These are phyloP conservation scores for Oscheius myriophilus DNA, from an alignment of 2,888 invertebrate genomes.

Conservation along the genomic window DNA sequence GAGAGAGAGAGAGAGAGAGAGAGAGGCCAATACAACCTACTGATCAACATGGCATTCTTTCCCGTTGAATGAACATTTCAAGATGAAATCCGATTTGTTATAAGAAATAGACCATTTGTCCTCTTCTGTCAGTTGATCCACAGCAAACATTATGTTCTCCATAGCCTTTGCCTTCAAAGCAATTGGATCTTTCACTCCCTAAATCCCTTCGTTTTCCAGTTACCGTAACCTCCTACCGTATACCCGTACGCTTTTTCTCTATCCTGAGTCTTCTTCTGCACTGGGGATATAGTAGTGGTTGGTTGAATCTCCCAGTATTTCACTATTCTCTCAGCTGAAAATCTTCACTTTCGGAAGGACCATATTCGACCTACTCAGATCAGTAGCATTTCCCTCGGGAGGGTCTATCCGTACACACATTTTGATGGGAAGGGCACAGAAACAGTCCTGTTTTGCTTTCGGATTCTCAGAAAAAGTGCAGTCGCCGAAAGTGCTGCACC, in stretches of 20 bases:
- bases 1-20: neutral
- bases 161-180: slow-evolving; percentile 66
- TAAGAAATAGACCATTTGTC: slow-evolving; percentile 50
- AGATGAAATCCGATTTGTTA: slow-evolving; percentile 61
- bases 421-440: slow-evolving; percentile 58
- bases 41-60: slow-evolving; percentile 65
- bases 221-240: slow-evolving; percentile 22
- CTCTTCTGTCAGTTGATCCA: slow-evolving; percentile 57
- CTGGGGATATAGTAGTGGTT: slow-evolving; percentile 54
- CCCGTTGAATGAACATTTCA: slow-evolving; percentile 70
- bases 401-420: slow-evolving; percentile 67
- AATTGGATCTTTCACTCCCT: slow-evolving; percentile 68
- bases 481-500: slow-evolving; percentile 64
- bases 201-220: slow-evolving; percentile 1
- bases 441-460: slow-evolving; percentile 47
- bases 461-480: slow-evolving; percentile 55
- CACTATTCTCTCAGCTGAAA: slow-evolving; percentile 54
- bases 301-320: slow-evolving; percentile 65
- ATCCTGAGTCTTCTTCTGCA: slow-evolving; percentile 55
- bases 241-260: slow-evolving; percentile 65
- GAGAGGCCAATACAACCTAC: slow-evolving; percentile 55
- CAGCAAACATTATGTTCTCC: slow-evolving; percentile 70
- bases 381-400: slow-evolving; percentile 38
- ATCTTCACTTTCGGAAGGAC: neutral
- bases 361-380: slow-evolving; percentile 30